Evolutionary conservation across 2,888 invertebrate species (phyloP), one percentile per base, ranked within the genome.

Genomic region (Phorcus lineatus): DNA sequence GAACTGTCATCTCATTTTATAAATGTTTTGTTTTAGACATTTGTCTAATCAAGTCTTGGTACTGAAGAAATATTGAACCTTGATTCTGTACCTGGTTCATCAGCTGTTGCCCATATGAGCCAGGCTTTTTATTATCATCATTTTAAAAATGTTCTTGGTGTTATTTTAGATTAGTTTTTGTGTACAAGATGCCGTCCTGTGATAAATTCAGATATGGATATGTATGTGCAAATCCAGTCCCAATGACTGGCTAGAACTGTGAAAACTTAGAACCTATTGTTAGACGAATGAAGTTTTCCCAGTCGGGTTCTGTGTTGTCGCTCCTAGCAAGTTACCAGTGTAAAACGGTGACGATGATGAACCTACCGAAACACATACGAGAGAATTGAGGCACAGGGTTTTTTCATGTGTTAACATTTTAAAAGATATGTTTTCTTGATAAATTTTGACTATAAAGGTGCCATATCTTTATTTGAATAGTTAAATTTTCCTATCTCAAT

Each of bases 161-260:
- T 52, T 75, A 75, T 75, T 75, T 53, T 75, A 53, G 53, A 54
- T 76, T 76, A 54, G 55, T 54, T 76, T 55, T 76, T 76, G 28
- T 76, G 76, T 76, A 76, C 31, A 54, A 76, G 76, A 76, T 76
- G 76, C 76, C 76, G 76, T 76, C 76, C 76, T 76, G 53, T 76
- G 76, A 76, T 76, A 76, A 76, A 55, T 70, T 70, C 36, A 31
- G 70, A 70, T 70, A 40, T 70, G 70, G 70, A 36, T 36, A 36
- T 70, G 70, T 70, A 70, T 70, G 70, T 70, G 70, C 70, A 36
- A 70, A 70, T 31, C 70, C 70, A 31, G 28, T 24, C 19, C 70
- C 70, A 70, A 31, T 70, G 70, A 36, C 70, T 31, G 70, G 36
- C 36, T 2, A 57, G 57, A 57, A 57, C 57, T 57, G 57, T 22